Evolutionary conservation across 1,140 invertebrate genomes (phyloP).

Genomic region (Chelonus insularis): DNA sequence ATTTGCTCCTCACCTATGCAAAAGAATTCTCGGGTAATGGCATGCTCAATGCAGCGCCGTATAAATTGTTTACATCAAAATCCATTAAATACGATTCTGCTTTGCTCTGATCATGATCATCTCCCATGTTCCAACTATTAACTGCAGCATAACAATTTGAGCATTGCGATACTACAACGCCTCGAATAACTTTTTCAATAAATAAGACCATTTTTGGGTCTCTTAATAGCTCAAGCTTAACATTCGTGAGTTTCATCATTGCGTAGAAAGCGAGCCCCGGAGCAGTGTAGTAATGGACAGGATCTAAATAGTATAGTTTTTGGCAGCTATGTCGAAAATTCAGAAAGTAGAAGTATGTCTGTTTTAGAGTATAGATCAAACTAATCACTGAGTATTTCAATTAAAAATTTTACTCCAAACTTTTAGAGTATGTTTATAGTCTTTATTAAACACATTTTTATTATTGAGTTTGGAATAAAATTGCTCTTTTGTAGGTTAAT

Average conservation of each 20-base stretch:
- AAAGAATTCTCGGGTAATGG: constrained; percentile 54
- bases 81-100: constrained; percentile 51
- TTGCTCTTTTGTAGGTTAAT: too few relatives aligned
- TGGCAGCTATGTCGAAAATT: constrained; percentile 32
- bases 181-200: constrained; percentile 50
- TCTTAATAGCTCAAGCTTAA: too few relatives aligned
- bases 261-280: constrained; percentile 47
- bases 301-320: constrained; percentile 44
- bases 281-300: constrained; percentile 46
- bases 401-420: constrained; percentile 14
- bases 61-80: constrained; percentile 62
- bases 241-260: constrained; percentile 49
- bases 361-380: constrained; percentile 8
- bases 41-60: too few relatives aligned
- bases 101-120: constrained; percentile 49
- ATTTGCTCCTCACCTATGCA: constrained; percentile 49
- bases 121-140: constrained; percentile 55
- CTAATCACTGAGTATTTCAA: constrained; percentile 25
- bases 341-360: too few relatives aligned
- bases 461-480: too few relatives aligned
- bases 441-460: too few relatives aligned
- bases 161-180: constrained; percentile 49
- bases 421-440: neutral
- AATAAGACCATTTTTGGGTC: constrained; percentile 55
- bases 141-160: constrained; percentile 49